Evolutionary conservation across 2,113 vertebrate species (phyloP).

Genomic region (Pholis gunnellus): DNA sequence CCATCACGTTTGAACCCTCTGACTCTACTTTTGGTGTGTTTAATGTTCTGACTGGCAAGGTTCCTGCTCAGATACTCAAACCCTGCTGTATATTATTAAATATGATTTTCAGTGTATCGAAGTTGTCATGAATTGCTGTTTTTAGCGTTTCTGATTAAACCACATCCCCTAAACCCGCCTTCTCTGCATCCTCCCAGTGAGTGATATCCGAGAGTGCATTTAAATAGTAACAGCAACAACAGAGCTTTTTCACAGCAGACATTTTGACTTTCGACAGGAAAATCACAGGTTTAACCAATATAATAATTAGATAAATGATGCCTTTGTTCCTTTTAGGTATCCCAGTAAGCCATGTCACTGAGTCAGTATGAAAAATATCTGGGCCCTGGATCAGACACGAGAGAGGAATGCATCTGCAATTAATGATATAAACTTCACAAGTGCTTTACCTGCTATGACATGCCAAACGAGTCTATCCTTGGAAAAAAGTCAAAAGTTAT

Average conservation of each 20-base stretch:
- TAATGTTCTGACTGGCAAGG: constrained; percentile 8
- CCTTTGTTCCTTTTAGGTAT: not conserved
- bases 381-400: constrained; percentile 10
- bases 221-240: not conserved
- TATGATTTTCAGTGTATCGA: not conserved
- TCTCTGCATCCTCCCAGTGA: not conserved
- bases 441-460: constrained; percentile 36
- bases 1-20: constrained; percentile 14
- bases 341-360: not conserved
- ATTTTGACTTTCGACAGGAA: not conserved
- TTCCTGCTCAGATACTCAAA: constrained; percentile 11
- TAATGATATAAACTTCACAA: constrained; percentile 30
- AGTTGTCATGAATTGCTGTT: constrained; percentile 15
- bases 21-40: not conserved
- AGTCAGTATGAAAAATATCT: not conserved
- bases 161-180: constrained; percentile 13
- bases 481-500: not conserved
- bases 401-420: constrained; percentile 41
- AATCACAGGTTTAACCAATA: not conserved
- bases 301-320: not conserved
- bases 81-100: not conserved
- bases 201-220: not conserved
- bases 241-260: not conserved
- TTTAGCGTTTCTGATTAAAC: constrained; percentile 31
- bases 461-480: not conserved